A percentile compares a stretch with the other conserved stretches of the same genome.
Evolutionary conservation across 2,797 vertebrate genomes (phyloP).

Genomic region (Mus minutoides): DNA sequence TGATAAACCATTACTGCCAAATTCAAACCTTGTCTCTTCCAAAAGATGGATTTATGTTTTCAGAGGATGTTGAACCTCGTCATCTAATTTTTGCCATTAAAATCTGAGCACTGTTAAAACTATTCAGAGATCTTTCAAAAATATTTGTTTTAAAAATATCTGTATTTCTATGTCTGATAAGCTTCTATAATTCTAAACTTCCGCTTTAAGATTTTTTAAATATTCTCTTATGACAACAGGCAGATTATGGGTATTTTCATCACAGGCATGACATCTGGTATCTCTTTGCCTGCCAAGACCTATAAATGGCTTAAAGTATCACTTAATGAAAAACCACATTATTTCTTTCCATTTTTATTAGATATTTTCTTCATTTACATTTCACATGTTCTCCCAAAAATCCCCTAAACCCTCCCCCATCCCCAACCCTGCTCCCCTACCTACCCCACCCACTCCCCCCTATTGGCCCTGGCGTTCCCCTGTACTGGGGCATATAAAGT

Average conservation of each 20-base stretch:
- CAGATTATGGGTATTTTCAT: constrained; percentile 66
- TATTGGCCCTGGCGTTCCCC: no score
- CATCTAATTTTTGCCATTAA: constrained; percentile 50
- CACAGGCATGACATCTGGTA: constrained; percentile 62
- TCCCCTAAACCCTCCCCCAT: no score
- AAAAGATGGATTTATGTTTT: constrained; percentile 61
- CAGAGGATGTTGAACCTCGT: constrained; percentile 33
- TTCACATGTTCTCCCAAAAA: no score
- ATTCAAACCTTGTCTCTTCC: constrained; percentile 38
- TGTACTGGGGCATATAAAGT: no score
- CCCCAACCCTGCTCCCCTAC: no score
- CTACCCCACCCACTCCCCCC: no score
- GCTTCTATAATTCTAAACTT: constrained; percentile 54
- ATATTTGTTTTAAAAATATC: background rate
- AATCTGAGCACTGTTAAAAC: constrained; percentile 55
- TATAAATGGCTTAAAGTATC: constrained; percentile 59
- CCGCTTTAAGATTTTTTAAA: constrained; percentile 31
- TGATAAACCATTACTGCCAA: background rate
- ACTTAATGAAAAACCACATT: constrained; percentile 31
- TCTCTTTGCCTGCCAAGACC: constrained; percentile 65
- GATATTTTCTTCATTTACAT: no score
- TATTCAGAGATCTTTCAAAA: constrained; percentile 60
- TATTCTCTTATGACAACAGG: constrained; percentile 46
- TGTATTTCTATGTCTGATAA: constrained; percentile 38
- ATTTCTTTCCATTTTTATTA: no score